Conservation (phyloP, 2,113 vertebrate species). For the Nycticryphes semicollaris region DNA sequence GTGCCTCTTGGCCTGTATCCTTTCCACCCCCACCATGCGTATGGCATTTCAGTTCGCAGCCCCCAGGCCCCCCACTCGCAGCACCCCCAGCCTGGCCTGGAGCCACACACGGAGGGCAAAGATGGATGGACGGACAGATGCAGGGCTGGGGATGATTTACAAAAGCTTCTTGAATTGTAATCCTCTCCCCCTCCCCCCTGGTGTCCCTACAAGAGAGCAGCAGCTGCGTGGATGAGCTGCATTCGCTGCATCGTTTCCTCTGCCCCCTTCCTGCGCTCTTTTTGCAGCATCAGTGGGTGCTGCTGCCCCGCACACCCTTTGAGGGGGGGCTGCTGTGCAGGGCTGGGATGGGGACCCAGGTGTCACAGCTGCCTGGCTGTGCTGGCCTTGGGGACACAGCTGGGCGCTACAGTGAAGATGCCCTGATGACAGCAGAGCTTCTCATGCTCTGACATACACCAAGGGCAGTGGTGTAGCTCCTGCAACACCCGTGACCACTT, state of each 20-base stretch:
- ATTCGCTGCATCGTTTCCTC: neutral
- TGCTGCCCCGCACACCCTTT: accelerated
- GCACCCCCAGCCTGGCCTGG: neutral
- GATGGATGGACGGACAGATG: neutral
- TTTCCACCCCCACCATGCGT: neutral
- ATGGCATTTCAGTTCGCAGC: neutral
- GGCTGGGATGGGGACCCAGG: neutral
- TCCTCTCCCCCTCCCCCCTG: accelerated
- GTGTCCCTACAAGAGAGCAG: neutral
- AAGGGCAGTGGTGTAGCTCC: neutral
- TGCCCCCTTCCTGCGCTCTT: neutral
- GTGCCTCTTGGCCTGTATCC: conserved; percentile 18
- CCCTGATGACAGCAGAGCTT: neutral
- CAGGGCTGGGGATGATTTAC: neutral
- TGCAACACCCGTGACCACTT: neutral
- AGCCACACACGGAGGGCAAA: neutral
- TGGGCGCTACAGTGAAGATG: accelerated
- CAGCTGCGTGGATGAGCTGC: neutral
- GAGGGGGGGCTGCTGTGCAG: neutral
- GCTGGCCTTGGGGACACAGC: neutral
- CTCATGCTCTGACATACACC: neutral
- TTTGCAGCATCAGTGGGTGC: neutral
- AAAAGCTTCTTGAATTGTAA: neutral
- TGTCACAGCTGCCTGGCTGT: neutral
- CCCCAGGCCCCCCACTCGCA: neutral